Evolutionary conservation across 1,140 invertebrate genomes (phyloP).

Genomic region (Sarcophaga bullata): DNA sequence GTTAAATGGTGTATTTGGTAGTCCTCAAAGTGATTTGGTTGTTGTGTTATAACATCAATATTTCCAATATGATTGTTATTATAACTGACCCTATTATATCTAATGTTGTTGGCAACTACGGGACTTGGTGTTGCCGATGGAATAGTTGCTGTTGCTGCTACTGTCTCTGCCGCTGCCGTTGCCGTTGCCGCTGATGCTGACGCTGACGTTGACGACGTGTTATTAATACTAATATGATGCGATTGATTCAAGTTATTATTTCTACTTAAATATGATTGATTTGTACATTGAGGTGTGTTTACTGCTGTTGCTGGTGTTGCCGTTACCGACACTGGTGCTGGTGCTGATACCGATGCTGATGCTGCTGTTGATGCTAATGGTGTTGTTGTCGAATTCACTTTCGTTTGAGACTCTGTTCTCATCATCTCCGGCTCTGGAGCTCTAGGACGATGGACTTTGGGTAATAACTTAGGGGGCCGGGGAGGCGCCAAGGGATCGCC

Average conservation of each 20-base stretch:
- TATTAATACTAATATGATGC: slow-evolving; percentile 41
- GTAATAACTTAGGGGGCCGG: slow-evolving; percentile 72
- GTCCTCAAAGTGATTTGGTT: slow-evolving; percentile 59
- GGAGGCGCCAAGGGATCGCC: slow-evolving; percentile 74
- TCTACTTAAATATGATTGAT: slow-evolving; percentile 42
- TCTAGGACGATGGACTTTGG: slow-evolving; percentile 72
- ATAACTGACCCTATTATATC: slow-evolving; percentile 48
- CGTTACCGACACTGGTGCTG: slow-evolving; percentile 26
- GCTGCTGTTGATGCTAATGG: slow-evolving; percentile 15
- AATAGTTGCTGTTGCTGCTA: not conserved
- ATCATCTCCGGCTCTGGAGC: slow-evolving; percentile 67
- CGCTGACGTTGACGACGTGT: not conserved
- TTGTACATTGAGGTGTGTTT: slow-evolving; percentile 44
- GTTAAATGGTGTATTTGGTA: slow-evolving; percentile 63
- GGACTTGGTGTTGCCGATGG: not conserved
- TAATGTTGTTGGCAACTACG: slow-evolving; percentile 15
- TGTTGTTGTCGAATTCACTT: slow-evolving; percentile 24
- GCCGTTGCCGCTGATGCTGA: not conserved
- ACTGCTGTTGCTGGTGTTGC: slow-evolving; percentile 19
- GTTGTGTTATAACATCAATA: slow-evolving; percentile 44
- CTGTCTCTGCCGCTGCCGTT: not conserved
- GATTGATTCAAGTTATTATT: slow-evolving; percentile 49
- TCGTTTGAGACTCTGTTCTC: slow-evolving; percentile 45
- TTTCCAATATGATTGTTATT: slow-evolving; percentile 45
- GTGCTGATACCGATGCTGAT: slow-evolving; percentile 11